Conservation (phyloP, 2,888 invertebrate genomes). For the Drosophila ezoana region DNA sequence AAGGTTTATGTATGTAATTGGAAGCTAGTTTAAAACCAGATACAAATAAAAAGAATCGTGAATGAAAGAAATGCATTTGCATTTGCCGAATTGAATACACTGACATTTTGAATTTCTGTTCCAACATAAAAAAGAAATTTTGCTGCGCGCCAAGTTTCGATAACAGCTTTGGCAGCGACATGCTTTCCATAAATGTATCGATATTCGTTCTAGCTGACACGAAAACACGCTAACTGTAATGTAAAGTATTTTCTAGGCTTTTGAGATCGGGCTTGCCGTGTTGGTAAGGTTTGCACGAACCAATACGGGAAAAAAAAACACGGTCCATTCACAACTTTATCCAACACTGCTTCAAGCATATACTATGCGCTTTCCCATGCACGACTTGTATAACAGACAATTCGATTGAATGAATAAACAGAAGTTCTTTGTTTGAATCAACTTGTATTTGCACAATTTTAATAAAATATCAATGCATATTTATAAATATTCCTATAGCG, state of each 20-base stretch:
- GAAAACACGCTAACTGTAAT: too few relatives aligned
- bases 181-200: neutral
- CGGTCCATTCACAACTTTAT: neutral
- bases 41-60: conserved; percentile 50
- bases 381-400: neutral
- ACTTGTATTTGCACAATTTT: conserved; percentile 30
- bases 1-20: conserved; percentile 60
- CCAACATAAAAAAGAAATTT: neutral
- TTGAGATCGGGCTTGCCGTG: too few relatives aligned
- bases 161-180: neutral
- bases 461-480: conserved; percentile 36
- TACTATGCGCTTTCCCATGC: neutral
- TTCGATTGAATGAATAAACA: neutral
- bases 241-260: too few relatives aligned
- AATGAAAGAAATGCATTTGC: conserved; percentile 37
- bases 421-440: neutral
- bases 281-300: too few relatives aligned
- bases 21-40: conserved; percentile 54
- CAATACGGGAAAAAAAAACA: too few relatives aligned
- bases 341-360: neutral
- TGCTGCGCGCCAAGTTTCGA: neutral
- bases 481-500: neutral
- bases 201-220: neutral
- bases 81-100: conserved; percentile 31
- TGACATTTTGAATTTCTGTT: conserved; percentile 2